phyloP scores from a whole-genome alignment of 2,888 invertebrate genomes.

The Protonemura montana region DNA sequence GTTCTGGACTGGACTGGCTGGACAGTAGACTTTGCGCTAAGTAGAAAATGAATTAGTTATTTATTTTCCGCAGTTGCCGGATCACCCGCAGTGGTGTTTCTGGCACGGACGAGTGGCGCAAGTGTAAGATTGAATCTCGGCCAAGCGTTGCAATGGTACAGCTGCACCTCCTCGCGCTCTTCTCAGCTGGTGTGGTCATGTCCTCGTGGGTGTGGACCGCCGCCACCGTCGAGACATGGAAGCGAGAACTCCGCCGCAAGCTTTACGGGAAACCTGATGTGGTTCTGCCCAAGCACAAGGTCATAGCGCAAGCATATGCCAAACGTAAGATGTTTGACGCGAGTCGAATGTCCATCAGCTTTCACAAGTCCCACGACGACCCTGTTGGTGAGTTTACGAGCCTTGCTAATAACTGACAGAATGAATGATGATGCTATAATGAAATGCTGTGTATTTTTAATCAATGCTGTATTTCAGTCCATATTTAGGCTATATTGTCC shows the following conservation, averaged over 20 bases:
- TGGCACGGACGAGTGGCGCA: constrained; percentile 49
- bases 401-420: too few species aligned
- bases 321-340: constrained; percentile 83
- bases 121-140: constrained; percentile 73
- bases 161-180: constrained; percentile 81
- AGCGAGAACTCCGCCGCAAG: constrained; percentile 78
- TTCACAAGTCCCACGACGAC: constrained; percentile 87
- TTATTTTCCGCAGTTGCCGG: constrained; percentile 56
- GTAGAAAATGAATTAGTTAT: too few species aligned
- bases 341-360: constrained; percentile 85
- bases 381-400: constrained; percentile 69
- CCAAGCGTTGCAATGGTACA: constrained; percentile 86
- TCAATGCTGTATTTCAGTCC: too few species aligned
- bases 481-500: too few species aligned
- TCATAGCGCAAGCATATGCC: constrained; percentile 90
- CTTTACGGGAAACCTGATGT: constrained; percentile 67
- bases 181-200: constrained; percentile 86
- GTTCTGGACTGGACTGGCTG: too few species aligned
- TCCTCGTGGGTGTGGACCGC: constrained; percentile 95
- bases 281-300: constrained; percentile 83
- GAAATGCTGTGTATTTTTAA: too few species aligned
- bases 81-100: constrained; percentile 56
- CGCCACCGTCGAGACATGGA: constrained; percentile 86
- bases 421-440: too few species aligned
- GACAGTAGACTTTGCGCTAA: too few species aligned